Evolutionary conservation across 2,113 vertebrate genomes (phyloP), one percentile per base, ranked within the genome.

Genomic region (Channa maculata): DNA sequence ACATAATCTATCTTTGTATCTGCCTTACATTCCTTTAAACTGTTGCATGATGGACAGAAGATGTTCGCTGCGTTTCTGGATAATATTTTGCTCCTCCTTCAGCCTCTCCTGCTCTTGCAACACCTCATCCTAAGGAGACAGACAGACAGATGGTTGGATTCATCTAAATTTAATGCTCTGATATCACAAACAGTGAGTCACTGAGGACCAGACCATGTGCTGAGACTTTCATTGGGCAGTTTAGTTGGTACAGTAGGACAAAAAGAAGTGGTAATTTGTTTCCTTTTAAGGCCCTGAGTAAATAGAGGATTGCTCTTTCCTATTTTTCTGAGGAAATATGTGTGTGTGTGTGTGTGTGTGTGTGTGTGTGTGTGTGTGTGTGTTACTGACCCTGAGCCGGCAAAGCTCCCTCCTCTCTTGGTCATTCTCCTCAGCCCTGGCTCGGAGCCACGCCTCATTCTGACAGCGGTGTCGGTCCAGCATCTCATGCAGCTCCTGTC

Each of bases 11-110:
- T 71, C 69, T 45, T 10, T 62, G 49, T 15, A 24, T 53, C 58
- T 24, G 1, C 36, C 63, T 88, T 90, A 95, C 95, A 96, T 96
- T 88, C 94, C 94, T 93, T 95, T 96, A 85, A 96, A 95, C 90
- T 95, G 94, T 79, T 96, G 93, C 94, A 96, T 95, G 92, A 96
- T 92, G 68, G 94, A 95, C 81, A 95, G 91, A 43, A 95, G 93
- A 74, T 96, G 94, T 70, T 95, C 89, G 63, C 89, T 93, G 77
- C 59, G 87, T 81, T 94, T 94, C 89, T 95, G 92, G 91, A 95
- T 37, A 38, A 55, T 91, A 88, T 79, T 87, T 60, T 95, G 91
- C 78, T 96, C 94, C 78, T 94, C 93, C 84, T 93, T 94, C 63
- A 95, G 81, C 65, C 73, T 86, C 74, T 95, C 88, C 80, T 95